Conservation (phyloP, 2,888 invertebrate species). For the Drosophila affinis region DNA sequence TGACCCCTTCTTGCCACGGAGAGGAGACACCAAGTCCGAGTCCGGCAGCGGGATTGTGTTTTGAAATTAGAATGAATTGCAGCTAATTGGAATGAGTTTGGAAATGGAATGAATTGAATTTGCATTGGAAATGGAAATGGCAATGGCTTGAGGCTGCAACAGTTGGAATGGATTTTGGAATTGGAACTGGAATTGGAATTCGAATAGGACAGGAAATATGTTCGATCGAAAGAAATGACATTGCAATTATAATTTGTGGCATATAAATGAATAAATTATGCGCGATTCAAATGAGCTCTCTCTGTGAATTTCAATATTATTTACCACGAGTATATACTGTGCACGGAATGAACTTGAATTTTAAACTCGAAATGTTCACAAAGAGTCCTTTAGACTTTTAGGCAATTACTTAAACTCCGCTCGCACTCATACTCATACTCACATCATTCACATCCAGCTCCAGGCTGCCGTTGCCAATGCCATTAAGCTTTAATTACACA, state of each 20-base stretch:
- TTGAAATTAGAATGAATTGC: conserved; percentile 12
- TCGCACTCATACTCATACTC: no score
- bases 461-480: neutral
- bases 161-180: neutral
- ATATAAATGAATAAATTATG: neutral
- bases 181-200: neutral
- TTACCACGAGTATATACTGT: neutral
- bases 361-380: neutral
- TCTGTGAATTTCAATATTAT: neutral
- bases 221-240: neutral
- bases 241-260: neutral
- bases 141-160: neutral
- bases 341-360: neutral
- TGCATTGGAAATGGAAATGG: neutral
- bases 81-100: conserved; percentile 3
- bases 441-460: neutral
- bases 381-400: neutral
- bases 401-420: conserved; percentile 7
- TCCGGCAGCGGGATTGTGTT: neutral
- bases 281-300: conserved; percentile 2
- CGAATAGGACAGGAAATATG: neutral
- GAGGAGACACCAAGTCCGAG: no score
- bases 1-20: neutral
- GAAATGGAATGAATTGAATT: neutral
- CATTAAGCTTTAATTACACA: conserved; percentile 23